These are phyloP conservation scores for Lypha dubia DNA, from an alignment of 2,888 invertebrate genomes.

Conservation along the genomic window DNA sequence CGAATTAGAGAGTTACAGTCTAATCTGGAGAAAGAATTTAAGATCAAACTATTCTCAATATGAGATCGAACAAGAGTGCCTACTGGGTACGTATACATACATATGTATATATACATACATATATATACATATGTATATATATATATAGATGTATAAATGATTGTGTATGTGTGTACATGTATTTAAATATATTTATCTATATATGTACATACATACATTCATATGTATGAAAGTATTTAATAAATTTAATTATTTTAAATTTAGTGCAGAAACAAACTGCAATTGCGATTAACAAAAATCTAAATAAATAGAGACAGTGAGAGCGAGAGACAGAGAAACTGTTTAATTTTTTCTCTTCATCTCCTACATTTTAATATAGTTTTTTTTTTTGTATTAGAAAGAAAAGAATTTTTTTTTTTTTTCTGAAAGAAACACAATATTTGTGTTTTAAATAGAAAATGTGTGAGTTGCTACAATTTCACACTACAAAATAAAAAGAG, in stretches of 20 bases:
- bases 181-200: no score
- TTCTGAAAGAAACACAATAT: background rate
- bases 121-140: no score
- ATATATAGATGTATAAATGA: no score
- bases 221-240: background rate
- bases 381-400: no score
- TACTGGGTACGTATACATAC: no score
- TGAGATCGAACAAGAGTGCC: no score
- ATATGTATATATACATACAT: no score
- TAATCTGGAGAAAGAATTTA: no score
- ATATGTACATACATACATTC: background rate
- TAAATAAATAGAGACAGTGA: background rate
- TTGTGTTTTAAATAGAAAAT: background rate
- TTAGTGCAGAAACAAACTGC: slow-evolving; percentile 2
- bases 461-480: slow-evolving; percentile 47
- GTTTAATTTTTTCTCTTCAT: background rate
- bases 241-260: background rate
- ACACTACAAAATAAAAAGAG: slow-evolving; percentile 7
- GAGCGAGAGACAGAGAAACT: background rate
- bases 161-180: no score
- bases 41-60: no score
- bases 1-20: no score
- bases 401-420: background rate
- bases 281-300: background rate
- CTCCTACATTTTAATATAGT: background rate